These are phyloP conservation scores for Syrrhaptes paradoxus DNA, from an alignment of 2,113 vertebrate genomes.

Conservation along the genomic window DNA sequence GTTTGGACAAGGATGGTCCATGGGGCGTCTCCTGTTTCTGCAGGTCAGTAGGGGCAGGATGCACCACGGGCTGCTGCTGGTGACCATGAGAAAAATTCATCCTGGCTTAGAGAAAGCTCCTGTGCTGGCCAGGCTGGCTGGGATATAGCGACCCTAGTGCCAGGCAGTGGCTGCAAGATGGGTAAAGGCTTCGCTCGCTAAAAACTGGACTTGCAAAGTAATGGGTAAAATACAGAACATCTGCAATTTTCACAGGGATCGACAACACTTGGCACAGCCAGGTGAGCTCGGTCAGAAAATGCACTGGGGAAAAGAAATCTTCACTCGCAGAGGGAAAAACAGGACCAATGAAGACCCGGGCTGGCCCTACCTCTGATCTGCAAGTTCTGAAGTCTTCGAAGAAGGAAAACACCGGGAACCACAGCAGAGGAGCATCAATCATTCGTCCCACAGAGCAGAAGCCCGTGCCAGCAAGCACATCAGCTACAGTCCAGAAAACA, in stretches of 20 bases:
- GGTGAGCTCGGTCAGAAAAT: not conserved
- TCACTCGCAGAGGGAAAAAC: not conserved
- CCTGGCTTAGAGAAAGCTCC: not conserved
- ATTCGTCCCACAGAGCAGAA: rapidly evolving
- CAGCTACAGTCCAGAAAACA: not conserved
- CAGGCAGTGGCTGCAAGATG: not conserved
- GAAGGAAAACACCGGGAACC: not conserved
- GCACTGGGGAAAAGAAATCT: not conserved
- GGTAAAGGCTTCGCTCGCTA: not conserved
- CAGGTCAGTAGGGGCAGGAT: not conserved
- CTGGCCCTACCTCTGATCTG: not conserved
- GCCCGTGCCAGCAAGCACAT: not conserved
- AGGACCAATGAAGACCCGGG: not conserved
- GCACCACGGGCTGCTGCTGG: not conserved
- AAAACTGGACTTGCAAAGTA: not conserved
- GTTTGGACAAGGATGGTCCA: constrained; percentile 12
- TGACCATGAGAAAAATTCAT: not conserved
- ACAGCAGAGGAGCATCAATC: not conserved
- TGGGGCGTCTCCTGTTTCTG: not conserved
- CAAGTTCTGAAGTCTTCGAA: not conserved
- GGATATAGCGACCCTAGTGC: not conserved
- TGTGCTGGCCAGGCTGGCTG: not conserved
- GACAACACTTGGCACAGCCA: not conserved
- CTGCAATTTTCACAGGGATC: not conserved
- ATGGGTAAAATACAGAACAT: rapidly evolving